Percentiles rank a stretch among this genome's conserved stretches.
phyloP scores from a whole-genome alignment of 2,113 vertebrate genomes.

The Mustela lutreola region DNA sequence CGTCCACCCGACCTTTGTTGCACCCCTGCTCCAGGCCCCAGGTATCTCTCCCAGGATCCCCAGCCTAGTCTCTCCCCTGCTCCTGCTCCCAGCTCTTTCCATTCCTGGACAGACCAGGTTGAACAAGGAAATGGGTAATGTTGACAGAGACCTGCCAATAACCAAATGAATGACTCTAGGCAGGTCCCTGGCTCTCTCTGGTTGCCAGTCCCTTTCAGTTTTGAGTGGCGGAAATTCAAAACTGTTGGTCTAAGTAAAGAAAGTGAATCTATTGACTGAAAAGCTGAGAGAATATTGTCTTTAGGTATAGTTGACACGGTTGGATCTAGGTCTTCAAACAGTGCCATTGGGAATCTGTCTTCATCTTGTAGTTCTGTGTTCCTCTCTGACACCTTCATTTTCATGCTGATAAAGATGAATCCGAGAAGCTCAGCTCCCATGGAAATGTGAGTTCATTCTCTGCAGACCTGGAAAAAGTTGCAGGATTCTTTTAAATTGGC shows the following conservation, averaged over 20 bases:
- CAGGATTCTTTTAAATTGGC: neutral
- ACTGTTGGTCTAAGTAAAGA: neutral
- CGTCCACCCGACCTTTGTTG: slow-evolving; percentile 69
- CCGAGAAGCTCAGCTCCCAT: neutral
- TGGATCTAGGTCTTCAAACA: neutral
- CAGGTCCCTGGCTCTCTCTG: neutral
- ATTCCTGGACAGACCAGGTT: neutral
- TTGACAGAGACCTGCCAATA: neutral
- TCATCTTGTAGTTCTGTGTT: neutral
- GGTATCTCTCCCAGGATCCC: slow-evolving; percentile 39
- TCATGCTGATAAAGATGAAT: neutral
- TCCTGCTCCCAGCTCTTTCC: neutral
- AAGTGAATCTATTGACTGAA: neutral
- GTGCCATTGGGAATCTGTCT: neutral
- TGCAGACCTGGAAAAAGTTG: neutral
- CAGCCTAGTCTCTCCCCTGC: neutral
- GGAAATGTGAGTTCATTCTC: neutral
- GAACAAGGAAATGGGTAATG: neutral
- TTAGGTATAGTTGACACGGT: neutral
- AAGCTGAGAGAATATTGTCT: neutral
- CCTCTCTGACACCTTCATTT: neutral
- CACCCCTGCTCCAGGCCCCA: slow-evolving; percentile 71
- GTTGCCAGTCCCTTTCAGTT: neutral
- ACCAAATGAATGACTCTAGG: neutral
- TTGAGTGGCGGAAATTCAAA: neutral